Evolutionary conservation across 2,113 vertebrate species (phyloP).

Genomic region (Leptosomus discolor): DNA sequence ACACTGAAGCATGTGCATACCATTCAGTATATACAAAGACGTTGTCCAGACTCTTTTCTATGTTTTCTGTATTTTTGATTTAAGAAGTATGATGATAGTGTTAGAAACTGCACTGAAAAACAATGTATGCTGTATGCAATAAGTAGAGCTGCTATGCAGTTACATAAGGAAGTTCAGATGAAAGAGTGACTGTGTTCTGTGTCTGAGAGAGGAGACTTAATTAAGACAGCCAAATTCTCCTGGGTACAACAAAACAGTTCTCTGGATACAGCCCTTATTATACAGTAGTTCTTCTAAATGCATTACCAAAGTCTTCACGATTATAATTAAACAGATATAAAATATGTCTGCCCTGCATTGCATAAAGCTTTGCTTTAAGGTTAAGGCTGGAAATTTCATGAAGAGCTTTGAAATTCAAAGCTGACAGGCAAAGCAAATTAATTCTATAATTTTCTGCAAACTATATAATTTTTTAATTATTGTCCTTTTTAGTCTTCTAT

Average conservation of each 20-base stretch:
- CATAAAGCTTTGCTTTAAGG: slow-evolving; percentile 3
- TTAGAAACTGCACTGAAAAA: background rate
- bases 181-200: background rate
- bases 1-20: background rate
- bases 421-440: background rate
- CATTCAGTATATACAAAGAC: background rate
- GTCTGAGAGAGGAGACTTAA: slow-evolving; percentile 4
- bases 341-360: background rate
- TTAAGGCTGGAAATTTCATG: background rate
- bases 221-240: slow-evolving; percentile 28
- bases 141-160: background rate
- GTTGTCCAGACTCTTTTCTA: background rate
- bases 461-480: background rate
- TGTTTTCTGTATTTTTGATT: background rate
- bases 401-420: background rate
- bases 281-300: slow-evolving; percentile 4
- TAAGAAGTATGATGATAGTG: background rate
- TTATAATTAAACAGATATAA: slow-evolving; percentile 18
- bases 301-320: slow-evolving; percentile 14
- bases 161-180: background rate
- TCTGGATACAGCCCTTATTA: background rate
- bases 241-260: background rate
- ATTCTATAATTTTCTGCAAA: background rate
- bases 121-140: background rate
- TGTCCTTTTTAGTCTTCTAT: background rate